phyloP scores from a whole-genome alignment of 1,140 invertebrate species.

The Mizuhopecten yessoensis region DNA sequence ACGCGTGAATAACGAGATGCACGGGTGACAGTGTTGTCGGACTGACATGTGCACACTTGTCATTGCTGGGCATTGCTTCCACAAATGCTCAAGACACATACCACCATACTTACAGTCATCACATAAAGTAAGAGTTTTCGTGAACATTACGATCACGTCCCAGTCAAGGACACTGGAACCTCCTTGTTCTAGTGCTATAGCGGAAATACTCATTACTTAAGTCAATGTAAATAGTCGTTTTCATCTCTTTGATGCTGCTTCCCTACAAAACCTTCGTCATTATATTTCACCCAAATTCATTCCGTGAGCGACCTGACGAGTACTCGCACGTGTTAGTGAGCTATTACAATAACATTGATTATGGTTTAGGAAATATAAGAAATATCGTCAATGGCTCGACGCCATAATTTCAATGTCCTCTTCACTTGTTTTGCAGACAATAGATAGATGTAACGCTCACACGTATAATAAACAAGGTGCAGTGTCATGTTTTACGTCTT shows the following conservation, averaged over 20 bases:
- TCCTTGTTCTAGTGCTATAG: background rate
- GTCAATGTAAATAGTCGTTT: constrained; percentile 33
- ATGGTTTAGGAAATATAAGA: background rate
- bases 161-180: background rate
- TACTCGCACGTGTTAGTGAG: background rate
- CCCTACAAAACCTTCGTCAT: background rate
- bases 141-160: background rate
- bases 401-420: background rate
- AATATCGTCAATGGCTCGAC: background rate
- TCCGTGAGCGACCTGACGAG: background rate
- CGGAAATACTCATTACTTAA: constrained; percentile 18
- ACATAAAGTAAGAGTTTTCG: constrained; percentile 1
- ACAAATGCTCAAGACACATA: background rate
- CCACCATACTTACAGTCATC: constrained; percentile 4
- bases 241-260: background rate
- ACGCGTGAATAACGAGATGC: too few relatives aligned
- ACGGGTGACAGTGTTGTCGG: background rate
- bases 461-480: background rate
- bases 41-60: constrained; percentile 1
- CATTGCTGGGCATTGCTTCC: background rate
- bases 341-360: background rate
- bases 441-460: background rate
- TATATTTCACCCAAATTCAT: constrained; percentile 10
- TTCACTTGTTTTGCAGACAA: background rate
- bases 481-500: background rate